Evolutionary conservation across 2,113 vertebrate species (phyloP).

Genomic region (Paratilapia polleni): DNA sequence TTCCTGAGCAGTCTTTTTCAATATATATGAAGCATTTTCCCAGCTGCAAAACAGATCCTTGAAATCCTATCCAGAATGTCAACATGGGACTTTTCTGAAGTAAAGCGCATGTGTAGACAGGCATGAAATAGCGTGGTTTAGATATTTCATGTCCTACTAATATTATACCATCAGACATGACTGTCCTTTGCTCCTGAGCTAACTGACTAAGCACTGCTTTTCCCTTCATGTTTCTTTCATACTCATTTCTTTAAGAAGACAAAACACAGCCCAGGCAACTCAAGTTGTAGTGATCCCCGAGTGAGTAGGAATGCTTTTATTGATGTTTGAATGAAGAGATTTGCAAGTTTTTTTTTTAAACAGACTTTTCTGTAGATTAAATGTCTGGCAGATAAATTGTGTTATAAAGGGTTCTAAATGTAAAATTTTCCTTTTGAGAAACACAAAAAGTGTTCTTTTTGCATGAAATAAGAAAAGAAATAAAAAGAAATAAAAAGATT

Average conservation of each 20-base stretch:
- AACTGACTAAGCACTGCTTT: constrained; percentile 45
- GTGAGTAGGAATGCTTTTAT: neutral
- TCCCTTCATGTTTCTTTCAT: constrained; percentile 19
- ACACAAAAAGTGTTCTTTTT: neutral
- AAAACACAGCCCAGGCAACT: constrained; percentile 11
- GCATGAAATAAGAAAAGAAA: too few relatives aligned
- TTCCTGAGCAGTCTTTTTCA: constrained; percentile 50
- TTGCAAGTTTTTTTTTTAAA: neutral
- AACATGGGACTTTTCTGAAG: constrained; percentile 53
- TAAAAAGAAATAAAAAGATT: neutral
- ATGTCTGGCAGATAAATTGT: neutral
- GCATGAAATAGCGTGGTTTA: constrained; percentile 76
- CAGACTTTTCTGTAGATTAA: neutral
- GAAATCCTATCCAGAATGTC: constrained; percentile 66
- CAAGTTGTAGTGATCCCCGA: neutral
- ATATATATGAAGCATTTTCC: constrained; percentile 41
- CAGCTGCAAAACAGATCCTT: constrained; percentile 63
- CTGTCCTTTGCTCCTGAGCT: constrained; percentile 59
- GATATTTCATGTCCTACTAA: constrained; percentile 71
- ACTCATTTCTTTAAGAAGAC: constrained; percentile 10
- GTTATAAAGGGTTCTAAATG: neutral
- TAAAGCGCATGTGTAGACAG: constrained; percentile 60
- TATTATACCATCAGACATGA: constrained; percentile 68
- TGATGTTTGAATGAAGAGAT: neutral
- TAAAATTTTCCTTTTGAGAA: neutral